Base-by-base conservation (phyloP, 2,113 vertebrate species). In the Pterocles burchelli region DNA sequence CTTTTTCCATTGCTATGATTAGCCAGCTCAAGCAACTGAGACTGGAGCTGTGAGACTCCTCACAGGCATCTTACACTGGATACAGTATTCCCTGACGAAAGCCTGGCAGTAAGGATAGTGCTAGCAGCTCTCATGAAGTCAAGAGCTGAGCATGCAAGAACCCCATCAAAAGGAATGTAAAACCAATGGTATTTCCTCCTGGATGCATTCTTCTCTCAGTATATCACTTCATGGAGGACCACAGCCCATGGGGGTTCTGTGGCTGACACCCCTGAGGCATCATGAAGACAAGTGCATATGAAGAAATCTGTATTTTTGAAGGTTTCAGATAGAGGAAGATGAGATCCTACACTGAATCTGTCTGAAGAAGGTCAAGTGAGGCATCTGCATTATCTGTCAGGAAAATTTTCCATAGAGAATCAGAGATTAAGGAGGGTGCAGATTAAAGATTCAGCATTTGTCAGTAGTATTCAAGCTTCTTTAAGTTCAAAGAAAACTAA, bases 371-470 rank as follows among this genome's bases (percentile, higher is more conserved):
- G 67, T 85, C 52, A 91, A 58, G n/a, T 21, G 34, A 84, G 28
- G 6, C 22, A 33, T 75, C 68, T 90, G 26, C 41, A 51, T 65
- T 86, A 36, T 41, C 65, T 70, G 65, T 67, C 34, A 46, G 25
- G 41, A 38, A 87, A 79, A 71, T 85, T 96, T 96, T 96, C 43
- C 80, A 81, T 75, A 66, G 71, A 45, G 65, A 86, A 61, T 61
- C 77, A 58, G 68, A 96, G 87, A 62, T 82, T 76, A 90, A 84
- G 85, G 67, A 73, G 68, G 8, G 11, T 9, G 36, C 74, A 77
- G 86, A 95, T 78, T 85, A 96, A 65, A 57, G 26, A 96, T n/a
- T 77, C 85, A 65, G 18, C 25, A 57, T 80, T 90, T 95, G 48
- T n/a, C 43, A 54, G 80, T 66, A 88, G 43, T 34, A 71, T 65